Conservation (phyloP, 1,140 invertebrate species). For the Vollenhovia emeryi region DNA sequence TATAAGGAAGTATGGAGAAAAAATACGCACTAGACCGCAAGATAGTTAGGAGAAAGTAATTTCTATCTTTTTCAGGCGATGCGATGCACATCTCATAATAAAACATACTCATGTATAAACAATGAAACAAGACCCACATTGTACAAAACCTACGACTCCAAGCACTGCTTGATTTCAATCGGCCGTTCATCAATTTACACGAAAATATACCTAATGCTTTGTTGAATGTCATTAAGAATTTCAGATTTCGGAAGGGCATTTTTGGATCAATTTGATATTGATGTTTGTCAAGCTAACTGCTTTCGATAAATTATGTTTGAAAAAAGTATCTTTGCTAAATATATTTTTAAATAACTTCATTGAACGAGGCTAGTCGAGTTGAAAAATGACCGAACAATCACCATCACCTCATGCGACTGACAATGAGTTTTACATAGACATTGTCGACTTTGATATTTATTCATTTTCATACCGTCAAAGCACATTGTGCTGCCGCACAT, state of each 20-base stretch:
- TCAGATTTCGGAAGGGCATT: conserved; percentile 31
- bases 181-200: not conserved
- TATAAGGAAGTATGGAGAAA: not conserved
- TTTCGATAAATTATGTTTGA: not conserved
- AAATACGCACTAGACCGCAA: not conserved
- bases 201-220: not conserved
- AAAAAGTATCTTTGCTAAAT: not conserved
- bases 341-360: not conserved
- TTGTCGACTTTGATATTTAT: not conserved
- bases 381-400: not conserved
- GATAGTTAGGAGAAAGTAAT: too few relatives aligned
- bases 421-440: not conserved
- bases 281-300: not conserved
- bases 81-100: not conserved
- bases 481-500: not conserved
- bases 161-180: not conserved
- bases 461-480: not conserved
- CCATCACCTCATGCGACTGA: not conserved
- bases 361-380: not conserved
- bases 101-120: not conserved
- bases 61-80: not conserved
- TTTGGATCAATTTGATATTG: not conserved
- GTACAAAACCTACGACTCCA: not conserved
- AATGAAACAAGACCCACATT: conserved; percentile 23
- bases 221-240: not conserved